These are phyloP conservation scores for Ara ararauna DNA, from an alignment of 2,797 vertebrate species.

Conservation along the genomic window DNA sequence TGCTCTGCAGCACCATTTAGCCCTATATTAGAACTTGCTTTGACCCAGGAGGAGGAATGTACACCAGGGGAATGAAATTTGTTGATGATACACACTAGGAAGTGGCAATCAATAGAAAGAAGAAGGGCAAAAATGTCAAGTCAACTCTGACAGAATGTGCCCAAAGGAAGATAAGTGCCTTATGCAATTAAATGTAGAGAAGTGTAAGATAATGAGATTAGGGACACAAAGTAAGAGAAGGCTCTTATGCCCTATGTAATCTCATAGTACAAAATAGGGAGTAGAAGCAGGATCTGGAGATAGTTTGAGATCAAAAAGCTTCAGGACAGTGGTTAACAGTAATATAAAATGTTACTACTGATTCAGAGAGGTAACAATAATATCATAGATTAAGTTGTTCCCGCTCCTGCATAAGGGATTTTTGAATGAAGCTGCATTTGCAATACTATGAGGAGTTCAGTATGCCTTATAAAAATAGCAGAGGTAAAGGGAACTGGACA, in stretches of 20 bases:
- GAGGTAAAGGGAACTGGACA: background rate
- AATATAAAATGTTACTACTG: background rate
- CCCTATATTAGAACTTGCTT: background rate
- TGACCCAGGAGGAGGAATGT: background rate
- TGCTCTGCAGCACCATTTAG: background rate
- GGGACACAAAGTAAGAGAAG: conserved; percentile 46
- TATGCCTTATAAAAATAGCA: conserved; percentile 9
- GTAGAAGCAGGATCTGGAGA: background rate
- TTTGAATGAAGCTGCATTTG: background rate
- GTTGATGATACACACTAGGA: background rate
- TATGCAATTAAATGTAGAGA: conserved; percentile 62
- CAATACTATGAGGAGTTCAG: background rate
- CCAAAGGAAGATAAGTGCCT: conserved; percentile 31
- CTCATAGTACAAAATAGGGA: background rate
- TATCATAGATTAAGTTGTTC: background rate
- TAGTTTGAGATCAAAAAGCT: background rate
- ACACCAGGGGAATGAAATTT: background rate
- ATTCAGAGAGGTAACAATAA: background rate
- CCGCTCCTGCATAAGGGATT: background rate
- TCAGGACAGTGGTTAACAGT: background rate
- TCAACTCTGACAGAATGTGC: background rate
- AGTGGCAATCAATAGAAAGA: conserved; percentile 21
- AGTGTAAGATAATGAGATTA: conserved; percentile 67
- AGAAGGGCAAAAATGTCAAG: conserved; percentile 24
- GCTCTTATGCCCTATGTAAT: background rate